Evolutionary conservation across 2,888 invertebrate genomes (phyloP).

Genomic region (Cantharis rufa): DNA sequence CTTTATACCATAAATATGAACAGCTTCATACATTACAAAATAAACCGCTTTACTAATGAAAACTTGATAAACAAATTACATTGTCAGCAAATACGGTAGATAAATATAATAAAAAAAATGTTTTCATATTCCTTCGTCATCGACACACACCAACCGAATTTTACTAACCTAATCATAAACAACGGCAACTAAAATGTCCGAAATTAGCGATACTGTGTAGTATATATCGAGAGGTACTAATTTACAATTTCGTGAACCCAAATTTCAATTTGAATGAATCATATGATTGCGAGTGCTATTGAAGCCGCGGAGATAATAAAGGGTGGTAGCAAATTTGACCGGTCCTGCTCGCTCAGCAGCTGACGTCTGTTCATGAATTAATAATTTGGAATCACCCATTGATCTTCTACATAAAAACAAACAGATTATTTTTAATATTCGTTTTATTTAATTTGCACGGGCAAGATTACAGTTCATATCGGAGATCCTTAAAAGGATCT

Average conservation of each 20-base stretch:
- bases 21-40: not conserved
- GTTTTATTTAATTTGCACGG: not conserved
- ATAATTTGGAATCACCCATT: conserved; percentile 19
- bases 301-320: conserved; percentile 19
- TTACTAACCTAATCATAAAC: not conserved
- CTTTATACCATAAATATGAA: not conserved
- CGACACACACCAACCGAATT: not conserved
- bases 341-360: conserved; percentile 13
- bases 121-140: not conserved
- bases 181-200: not conserved
- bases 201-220: not conserved
- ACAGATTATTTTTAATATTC: not conserved
- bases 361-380: conserved; percentile 27
- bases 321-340: conserved; percentile 8
- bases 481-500: too few species aligned
- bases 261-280: conserved; percentile 24
- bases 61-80: not conserved
- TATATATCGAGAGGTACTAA: conserved; percentile 1
- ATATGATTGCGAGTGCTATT: conserved; percentile 15
- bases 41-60: not conserved
- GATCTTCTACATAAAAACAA: not conserved
- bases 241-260: conserved; percentile 8
- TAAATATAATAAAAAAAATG: not conserved
- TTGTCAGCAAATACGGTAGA: not conserved
- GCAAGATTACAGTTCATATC: too few species aligned